Evolutionary conservation across 2,797 vertebrate species (phyloP).

Genomic region (Chiroxiphia lanceolata): DNA sequence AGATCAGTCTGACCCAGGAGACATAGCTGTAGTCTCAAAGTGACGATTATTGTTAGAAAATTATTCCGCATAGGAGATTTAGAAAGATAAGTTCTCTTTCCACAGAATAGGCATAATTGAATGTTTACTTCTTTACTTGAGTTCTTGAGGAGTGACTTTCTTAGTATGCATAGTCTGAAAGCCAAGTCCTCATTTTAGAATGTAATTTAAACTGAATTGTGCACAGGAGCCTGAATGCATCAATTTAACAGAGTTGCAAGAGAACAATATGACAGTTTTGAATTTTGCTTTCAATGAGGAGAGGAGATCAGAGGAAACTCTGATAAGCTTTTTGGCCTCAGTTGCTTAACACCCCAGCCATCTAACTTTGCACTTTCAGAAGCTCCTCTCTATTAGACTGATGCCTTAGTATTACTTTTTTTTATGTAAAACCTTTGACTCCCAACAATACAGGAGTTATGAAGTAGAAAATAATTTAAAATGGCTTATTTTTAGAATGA

Average conservation of each 20-base stretch:
- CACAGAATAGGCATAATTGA: neutral
- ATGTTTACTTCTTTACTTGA: conserved; percentile 35
- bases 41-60: conserved; percentile 29
- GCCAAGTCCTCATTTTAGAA: conserved; percentile 1
- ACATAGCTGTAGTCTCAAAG: conserved; percentile 18
- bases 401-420: neutral
- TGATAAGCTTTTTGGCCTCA: neutral
- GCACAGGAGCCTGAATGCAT: neutral
- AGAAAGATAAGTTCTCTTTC: conserved; percentile 1
- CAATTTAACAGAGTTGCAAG: conserved; percentile 12
- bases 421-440: neutral
- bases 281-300: neutral
- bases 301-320: neutral
- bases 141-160: conserved; percentile 6
- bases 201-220: conserved; percentile 35
- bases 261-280: neutral
- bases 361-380: neutral
- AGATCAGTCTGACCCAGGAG: conserved; percentile 49
- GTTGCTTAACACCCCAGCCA: neutral
- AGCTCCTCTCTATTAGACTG: neutral
- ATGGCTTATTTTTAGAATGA: neutral
- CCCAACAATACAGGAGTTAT: neutral
- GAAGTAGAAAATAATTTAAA: neutral
- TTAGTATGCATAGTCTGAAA: conserved; percentile 28
- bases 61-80: neutral